Evolutionary conservation across 2,797 vertebrate genomes (phyloP).

Genomic region (Poecilia wingei): DNA sequence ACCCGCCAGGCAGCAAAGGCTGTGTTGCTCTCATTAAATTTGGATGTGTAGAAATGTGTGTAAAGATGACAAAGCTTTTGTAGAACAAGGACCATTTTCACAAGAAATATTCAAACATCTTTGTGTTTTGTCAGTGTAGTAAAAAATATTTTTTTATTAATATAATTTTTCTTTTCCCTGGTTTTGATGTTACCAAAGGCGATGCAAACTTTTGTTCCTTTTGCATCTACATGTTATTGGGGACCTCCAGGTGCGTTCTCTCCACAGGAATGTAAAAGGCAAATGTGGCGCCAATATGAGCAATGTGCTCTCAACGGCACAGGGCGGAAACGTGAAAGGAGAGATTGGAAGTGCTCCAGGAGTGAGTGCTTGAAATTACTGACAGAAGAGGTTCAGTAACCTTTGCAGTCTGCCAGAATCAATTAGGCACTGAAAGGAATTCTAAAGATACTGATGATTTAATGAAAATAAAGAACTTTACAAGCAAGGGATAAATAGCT

Average conservation of each 20-base stretch:
- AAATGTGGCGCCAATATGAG: slow-evolving; percentile 62
- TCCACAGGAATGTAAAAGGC: slow-evolving; percentile 67
- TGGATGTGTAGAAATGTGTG: slow-evolving; percentile 24
- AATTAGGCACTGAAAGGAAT: slow-evolving; percentile 74
- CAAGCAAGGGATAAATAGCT: slow-evolving; percentile 50
- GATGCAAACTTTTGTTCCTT: slow-evolving; percentile 43
- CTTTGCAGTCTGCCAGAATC: slow-evolving; percentile 76
- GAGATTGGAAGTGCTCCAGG: slow-evolving; percentile 72
- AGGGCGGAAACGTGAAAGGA: slow-evolving; percentile 70
- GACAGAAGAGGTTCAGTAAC: slow-evolving; percentile 78
- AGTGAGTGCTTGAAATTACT: slow-evolving; percentile 78
- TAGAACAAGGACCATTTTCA: neutral
- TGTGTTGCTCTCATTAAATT: slow-evolving; percentile 57
- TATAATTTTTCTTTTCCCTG: neutral
- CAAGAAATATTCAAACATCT: slow-evolving; percentile 10
- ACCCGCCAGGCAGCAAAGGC: slow-evolving; percentile 28
- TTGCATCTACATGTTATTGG: slow-evolving; percentile 19
- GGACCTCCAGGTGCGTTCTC: slow-evolving; percentile 54
- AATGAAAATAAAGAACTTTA: slow-evolving; percentile 61
- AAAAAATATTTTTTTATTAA: slow-evolving; percentile 4
- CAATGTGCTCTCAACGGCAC: slow-evolving; percentile 67
- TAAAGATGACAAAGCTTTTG: neutral
- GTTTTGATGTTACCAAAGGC: slow-evolving; percentile 30
- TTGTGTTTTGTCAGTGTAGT: slow-evolving; percentile 14
- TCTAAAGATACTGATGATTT: slow-evolving; percentile 72